Base-by-base conservation (phyloP, 2,888 invertebrate species). In the Tuberolachnus salignus region DNA sequence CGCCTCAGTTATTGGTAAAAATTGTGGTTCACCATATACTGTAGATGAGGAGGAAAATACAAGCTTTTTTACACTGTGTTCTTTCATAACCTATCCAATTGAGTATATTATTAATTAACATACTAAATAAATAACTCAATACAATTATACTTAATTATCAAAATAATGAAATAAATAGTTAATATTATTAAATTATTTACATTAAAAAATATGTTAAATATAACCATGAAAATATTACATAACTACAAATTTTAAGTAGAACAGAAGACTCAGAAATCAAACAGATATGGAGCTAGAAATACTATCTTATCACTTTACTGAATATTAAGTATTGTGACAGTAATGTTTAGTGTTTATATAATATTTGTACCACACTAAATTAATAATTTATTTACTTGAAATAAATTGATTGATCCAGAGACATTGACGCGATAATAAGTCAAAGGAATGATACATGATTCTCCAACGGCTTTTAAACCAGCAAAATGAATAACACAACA, bases 401-500 rank as follows among this genome's bases (percentile, higher is more conserved):
- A 87, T 42, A 97, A 88, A 82, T 91, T 93, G 82, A 94, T 88
- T 3, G 95, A 94, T 1, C 96, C 97, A 14, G 90, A 89, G 69
- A 97, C 90, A 86, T 97, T 97, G 83, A 92, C 94, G 84, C 91
- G 91, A 86, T 97, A 97, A 87, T 98, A 98, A 69, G 90, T 90
- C 34, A 97, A 87, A 0, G 97, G 97, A 82, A 92, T 91, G 84
- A 90, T 87, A 81, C 94, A 93, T 0, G 97, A 97, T 87, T 97
- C 97, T 0, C 95, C 95, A 13, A 98, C 97, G 16, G 97, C 94
- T 86, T 98, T 98, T 84, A 97, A 86, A 0, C 96, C 97, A 57
- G 97, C 97, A 88, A 97, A 95, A 87, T 98, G 97, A 83, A 97
- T 93, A 57, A 97, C 95, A 83, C 92, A 91, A 82, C 91, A 89